Conservation (phyloP, 2,797 vertebrate species). For the Cryptoblepharus egeriae region DNA sequence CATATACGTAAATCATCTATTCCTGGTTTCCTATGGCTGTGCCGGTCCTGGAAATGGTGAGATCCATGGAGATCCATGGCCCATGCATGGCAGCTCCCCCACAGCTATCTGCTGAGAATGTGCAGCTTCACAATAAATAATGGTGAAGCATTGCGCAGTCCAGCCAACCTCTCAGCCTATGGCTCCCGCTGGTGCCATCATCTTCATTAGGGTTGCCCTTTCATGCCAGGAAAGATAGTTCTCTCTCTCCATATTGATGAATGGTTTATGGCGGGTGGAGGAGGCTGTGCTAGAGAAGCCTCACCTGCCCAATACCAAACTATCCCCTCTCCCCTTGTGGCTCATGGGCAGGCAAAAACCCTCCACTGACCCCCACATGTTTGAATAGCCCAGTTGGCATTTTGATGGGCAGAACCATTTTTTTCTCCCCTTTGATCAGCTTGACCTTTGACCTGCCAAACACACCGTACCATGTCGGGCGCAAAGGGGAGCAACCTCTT, state of each 20-base stretch:
- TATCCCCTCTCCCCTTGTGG: not conserved
- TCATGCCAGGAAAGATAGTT: slow-evolving; percentile 2
- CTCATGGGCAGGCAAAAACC: not conserved
- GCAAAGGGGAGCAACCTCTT: too few relatives aligned
- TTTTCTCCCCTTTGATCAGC: not conserved
- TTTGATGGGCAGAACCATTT: not conserved
- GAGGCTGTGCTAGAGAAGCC: not conserved
- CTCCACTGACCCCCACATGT: not conserved
- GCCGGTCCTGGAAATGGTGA: too few relatives aligned
- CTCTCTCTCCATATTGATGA: not conserved
- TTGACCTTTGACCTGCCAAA: not conserved
- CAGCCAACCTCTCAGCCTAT: not conserved
- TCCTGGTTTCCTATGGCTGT: too few relatives aligned
- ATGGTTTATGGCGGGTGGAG: slow-evolving; percentile 15
- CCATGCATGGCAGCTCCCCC: too few relatives aligned
- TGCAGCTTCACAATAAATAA: not conserved
- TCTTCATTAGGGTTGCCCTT: not conserved
- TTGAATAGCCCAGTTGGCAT: too few relatives aligned
- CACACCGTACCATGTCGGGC: too few relatives aligned
- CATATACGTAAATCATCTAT: too few relatives aligned
- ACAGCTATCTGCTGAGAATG: not conserved
- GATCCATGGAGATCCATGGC: too few relatives aligned
- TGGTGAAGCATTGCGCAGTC: not conserved
- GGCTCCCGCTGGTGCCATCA: not conserved
- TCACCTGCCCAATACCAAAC: not conserved